A percentile compares a stretch with the other conserved stretches of the same genome.
Evolutionary conservation across 2,113 vertebrate species (phyloP).

Genomic region (Eonycteris spelaea): DNA sequence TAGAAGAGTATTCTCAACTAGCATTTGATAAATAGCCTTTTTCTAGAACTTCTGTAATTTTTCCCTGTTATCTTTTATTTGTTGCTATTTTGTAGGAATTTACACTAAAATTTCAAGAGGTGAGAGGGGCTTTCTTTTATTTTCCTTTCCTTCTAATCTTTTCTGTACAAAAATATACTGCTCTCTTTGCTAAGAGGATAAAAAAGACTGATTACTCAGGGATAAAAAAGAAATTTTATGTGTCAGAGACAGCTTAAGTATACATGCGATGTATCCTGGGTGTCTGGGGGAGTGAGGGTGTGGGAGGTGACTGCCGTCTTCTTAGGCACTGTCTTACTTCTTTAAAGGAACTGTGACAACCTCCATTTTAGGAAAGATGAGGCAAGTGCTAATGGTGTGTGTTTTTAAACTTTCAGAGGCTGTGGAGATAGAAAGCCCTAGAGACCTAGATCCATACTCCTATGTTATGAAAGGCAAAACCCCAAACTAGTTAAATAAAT

Average conservation of each 20-base stretch:
- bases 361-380: constrained; percentile 73
- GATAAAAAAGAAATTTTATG: constrained; percentile 68
- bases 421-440: constrained; percentile 33
- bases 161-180: constrained; percentile 59
- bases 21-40: background rate
- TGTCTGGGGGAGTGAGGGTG: constrained; percentile 50
- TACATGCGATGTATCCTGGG: constrained; percentile 59
- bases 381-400: constrained; percentile 32
- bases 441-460: constrained; percentile 28
- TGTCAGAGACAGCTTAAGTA: constrained; percentile 76
- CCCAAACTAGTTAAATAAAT: background rate
- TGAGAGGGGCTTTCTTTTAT: background rate
- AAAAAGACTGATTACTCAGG: constrained; percentile 66
- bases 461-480: constrained; percentile 53
- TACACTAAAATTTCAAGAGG: background rate
- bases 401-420: constrained; percentile 70
- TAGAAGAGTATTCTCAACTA: background rate
- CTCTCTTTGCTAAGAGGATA: constrained; percentile 47
- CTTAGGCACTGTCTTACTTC: constrained; percentile 68
- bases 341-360: constrained; percentile 65
- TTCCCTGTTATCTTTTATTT: constrained; percentile 22
- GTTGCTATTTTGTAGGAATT: constrained; percentile 29
- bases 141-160: background rate
- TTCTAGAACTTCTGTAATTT: background rate
- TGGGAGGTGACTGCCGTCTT: constrained; percentile 75